Evolutionary conservation across 2,113 vertebrate genomes (phyloP).

Genomic region (Semicossyphus pulcher): DNA sequence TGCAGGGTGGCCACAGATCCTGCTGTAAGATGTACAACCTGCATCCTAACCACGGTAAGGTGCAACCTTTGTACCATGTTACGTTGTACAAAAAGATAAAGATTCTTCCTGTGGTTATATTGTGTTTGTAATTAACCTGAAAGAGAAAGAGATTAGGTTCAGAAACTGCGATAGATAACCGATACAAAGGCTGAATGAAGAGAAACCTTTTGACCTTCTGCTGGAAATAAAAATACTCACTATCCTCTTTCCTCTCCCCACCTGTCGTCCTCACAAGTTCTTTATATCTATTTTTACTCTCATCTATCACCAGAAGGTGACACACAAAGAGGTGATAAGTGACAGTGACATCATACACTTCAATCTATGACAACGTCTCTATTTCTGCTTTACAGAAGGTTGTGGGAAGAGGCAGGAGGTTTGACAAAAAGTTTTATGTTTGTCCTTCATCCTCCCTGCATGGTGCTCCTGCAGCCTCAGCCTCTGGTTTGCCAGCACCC

Average conservation of each 20-base stretch:
- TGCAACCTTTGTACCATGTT: background rate
- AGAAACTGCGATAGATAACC: background rate
- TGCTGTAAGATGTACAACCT: background rate
- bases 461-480: background rate
- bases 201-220: background rate
- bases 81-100: background rate
- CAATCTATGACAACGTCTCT: background rate
- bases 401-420: background rate
- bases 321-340: background rate
- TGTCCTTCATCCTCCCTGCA: too few species aligned
- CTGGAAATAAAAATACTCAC: background rate
- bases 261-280: background rate
- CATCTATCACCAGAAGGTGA: conserved; percentile 3
- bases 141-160: background rate
- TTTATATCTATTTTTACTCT: conserved; percentile 4
- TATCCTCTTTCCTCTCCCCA: background rate
- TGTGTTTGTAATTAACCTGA: background rate
- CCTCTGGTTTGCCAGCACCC: background rate
- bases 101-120: background rate
- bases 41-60: background rate
- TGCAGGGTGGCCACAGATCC: conserved; percentile 10
- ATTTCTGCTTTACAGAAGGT: background rate
- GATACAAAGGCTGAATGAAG: conserved; percentile 1
- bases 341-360: background rate
- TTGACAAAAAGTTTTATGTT: background rate